phyloP scores from a whole-genome alignment of 2,797 vertebrate genomes.

The Megalops cyprinoides region DNA sequence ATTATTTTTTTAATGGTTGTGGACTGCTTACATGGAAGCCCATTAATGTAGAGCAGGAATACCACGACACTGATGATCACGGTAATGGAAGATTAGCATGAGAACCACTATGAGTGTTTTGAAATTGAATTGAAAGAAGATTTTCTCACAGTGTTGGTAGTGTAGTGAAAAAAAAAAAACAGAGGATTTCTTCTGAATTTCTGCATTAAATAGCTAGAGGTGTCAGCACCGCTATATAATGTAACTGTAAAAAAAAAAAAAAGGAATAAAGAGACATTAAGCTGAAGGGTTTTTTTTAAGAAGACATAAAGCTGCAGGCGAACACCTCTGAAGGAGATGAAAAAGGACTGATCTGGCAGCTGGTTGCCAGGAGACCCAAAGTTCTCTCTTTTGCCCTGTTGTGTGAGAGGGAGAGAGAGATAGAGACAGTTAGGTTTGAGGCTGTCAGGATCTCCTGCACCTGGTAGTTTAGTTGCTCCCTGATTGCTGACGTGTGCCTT shows the following conservation, averaged over 20 bases:
- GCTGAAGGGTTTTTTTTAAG: conserved; percentile 41
- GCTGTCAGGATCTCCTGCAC: background rate
- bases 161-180: background rate
- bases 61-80: background rate
- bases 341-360: conserved; percentile 49
- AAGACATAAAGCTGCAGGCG: conserved; percentile 37
- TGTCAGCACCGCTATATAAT: conserved; percentile 24
- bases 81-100: background rate
- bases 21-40: background rate
- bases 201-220: conserved; percentile 3
- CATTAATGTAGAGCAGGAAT: background rate
- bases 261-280: too few relatives aligned
- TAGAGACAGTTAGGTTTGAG: conserved; percentile 9
- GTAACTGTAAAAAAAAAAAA: conserved; percentile 38
- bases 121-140: background rate
- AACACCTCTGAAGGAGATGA: conserved; percentile 51
- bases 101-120: background rate
- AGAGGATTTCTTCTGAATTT: background rate
- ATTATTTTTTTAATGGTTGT: background rate
- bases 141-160: background rate
- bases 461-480: background rate
- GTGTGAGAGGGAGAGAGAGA: conserved; percentile 2
- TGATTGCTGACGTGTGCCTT: background rate
- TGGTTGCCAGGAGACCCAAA: conserved; percentile 50
- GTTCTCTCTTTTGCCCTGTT: background rate